A percentile compares a stretch with the other conserved stretches of the same genome.
Conservation (phyloP, 2,888 invertebrate genomes). For the Glaucopsyche alexis region DNA sequence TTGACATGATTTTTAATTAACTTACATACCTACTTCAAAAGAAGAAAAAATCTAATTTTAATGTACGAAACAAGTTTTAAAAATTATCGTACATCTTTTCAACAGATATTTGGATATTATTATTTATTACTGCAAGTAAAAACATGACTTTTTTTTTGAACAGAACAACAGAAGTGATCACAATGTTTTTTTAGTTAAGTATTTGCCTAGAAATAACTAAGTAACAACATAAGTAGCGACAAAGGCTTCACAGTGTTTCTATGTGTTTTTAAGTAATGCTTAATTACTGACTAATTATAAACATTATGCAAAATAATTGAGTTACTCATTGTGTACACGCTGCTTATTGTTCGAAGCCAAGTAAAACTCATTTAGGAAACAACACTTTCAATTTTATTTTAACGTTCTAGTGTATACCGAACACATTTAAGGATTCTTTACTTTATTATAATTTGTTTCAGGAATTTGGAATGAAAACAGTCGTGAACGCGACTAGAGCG, state of each 20-base stretch:
- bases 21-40: not conserved
- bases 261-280: too few species aligned
- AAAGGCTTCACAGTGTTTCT: not conserved
- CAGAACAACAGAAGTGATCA: too few species aligned
- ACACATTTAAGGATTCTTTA: not conserved
- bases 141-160: too few species aligned
- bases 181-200: not conserved
- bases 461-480: not conserved
- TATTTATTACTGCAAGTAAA: too few species aligned
- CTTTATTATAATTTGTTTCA: not conserved
- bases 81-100: not conserved
- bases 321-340: not conserved
- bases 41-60: not conserved
- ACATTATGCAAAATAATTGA: constrained; percentile 6
- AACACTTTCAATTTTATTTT: not conserved
- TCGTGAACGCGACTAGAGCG: not conserved
- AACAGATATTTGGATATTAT: too few species aligned
- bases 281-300: not conserved
- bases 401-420: not conserved
- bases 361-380: not conserved
- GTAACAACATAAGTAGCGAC: not conserved
- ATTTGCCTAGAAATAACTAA: not conserved
- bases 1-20: constrained; percentile 47
- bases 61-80: too few species aligned
- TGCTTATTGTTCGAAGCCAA: not conserved